These are phyloP conservation scores for Popillia japonica DNA, from an alignment of 1,140 invertebrate genomes.

Conservation along the genomic window DNA sequence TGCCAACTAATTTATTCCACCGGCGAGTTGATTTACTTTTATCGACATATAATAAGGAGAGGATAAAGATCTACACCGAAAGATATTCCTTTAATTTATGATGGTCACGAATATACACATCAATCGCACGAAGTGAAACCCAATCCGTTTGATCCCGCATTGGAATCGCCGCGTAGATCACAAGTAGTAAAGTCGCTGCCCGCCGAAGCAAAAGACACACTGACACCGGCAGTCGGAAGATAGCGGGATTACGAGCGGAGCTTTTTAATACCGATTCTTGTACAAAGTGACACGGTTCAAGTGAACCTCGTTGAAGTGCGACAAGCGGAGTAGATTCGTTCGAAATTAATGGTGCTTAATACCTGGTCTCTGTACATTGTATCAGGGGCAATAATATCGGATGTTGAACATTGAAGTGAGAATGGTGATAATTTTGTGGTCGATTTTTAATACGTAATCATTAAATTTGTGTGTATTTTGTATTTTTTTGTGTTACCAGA, in stretches of 20 bases:
- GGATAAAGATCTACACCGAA: too few species aligned
- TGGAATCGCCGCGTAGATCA: neutral
- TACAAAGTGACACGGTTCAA: neutral
- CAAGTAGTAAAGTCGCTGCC: neutral
- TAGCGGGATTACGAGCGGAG: neutral
- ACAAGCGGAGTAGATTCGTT: neutral
- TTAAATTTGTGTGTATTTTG: neutral
- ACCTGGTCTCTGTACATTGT: neutral
- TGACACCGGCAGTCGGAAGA: neutral
- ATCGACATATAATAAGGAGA: too few species aligned
- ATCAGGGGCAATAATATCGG: neutral
- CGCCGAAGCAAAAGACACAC: neutral
- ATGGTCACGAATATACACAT: too few species aligned
- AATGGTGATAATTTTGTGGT: conserved; percentile 15
- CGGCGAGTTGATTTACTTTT: too few species aligned
- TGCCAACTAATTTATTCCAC: too few species aligned
- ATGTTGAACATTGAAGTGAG: neutral
- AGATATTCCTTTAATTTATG: too few species aligned
- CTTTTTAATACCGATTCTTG: neutral
- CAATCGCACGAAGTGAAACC: neutral
- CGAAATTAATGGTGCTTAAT: neutral
- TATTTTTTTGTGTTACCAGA: neutral
- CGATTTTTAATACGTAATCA: neutral
- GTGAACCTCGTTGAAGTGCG: neutral
- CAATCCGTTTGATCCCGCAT: neutral